A percentile compares a stretch with the other conserved stretches of the same genome.
Evolutionary conservation across 1,140 invertebrate genomes (phyloP).

Genomic region (Halesus radiatus): DNA sequence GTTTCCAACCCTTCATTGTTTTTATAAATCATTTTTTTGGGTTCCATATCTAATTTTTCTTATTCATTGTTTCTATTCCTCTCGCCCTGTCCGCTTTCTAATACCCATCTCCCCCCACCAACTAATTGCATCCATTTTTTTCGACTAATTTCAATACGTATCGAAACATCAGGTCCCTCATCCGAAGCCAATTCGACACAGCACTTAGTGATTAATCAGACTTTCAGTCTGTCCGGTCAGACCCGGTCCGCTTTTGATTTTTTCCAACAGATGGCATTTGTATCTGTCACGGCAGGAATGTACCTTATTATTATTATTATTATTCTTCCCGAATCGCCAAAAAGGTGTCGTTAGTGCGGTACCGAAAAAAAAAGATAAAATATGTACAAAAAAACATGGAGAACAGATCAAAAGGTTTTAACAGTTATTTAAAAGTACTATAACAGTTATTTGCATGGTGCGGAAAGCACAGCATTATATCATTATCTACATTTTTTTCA

Average conservation of each 20-base stretch:
- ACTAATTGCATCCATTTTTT: background rate
- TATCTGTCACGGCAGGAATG: constrained; percentile 31
- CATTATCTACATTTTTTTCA: too few relatives aligned
- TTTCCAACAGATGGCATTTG: constrained; percentile 32
- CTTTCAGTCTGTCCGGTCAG: background rate
- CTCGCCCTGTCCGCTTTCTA: too few relatives aligned
- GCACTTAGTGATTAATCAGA: constrained; percentile 5
- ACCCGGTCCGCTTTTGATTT: constrained; percentile 12
- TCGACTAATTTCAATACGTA: constrained; percentile 4
- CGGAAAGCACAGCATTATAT: too few relatives aligned
- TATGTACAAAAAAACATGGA: too few relatives aligned
- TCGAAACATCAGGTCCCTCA: background rate
- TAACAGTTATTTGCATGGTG: too few relatives aligned
- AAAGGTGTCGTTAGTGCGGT: constrained; percentile 15
- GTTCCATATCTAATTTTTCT: too few relatives aligned
- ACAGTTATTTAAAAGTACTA: too few relatives aligned
- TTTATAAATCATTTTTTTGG: too few relatives aligned
- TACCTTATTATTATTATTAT: constrained; percentile 27
- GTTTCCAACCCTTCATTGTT: too few relatives aligned
- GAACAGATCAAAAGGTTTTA: too few relatives aligned
- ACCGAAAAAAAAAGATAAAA: background rate
- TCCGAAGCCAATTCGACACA: constrained; percentile 4
- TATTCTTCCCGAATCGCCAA: background rate
- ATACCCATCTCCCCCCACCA: too few relatives aligned
- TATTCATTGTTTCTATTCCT: too few relatives aligned